Evolutionary conservation across 2,888 invertebrate genomes (phyloP), one percentile per base, ranked within the genome.

Genomic region (Oligia fasciuncula): DNA sequence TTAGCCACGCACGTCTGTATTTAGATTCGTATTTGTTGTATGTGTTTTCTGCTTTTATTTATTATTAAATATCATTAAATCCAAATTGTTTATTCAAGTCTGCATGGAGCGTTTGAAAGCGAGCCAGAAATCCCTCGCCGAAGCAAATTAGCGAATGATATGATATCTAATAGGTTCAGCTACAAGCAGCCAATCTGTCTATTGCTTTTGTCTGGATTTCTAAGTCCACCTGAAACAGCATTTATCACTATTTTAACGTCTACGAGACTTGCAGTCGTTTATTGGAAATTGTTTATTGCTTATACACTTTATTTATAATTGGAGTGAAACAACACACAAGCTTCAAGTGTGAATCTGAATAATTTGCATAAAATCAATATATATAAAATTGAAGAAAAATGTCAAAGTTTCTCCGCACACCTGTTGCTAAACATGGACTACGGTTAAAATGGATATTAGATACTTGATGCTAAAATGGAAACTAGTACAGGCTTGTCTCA

Each of bases 401-500:
- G 14, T 46, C 65, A 17, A 69, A 76, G 57, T 87, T 81, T 83
- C 78, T 66, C 76, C 72, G 54, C 66, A 68, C 70, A 75, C 73
- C 76, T 80, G 85, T 79, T 70, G 66, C 63, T 79, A 70, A 75
- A 73, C 69, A 72, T 76, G 49, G 63, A 54, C 54, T 43, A 69
- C 76, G 60, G 71, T 85, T 81, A 71, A 79, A 81, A 84, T 87
- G 76, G 69, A 85, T 77, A 87, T 89, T 83, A 89, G 88, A 77
- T 84, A 86, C 79, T 83, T 69, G 72, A 76, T 82, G 79, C 82
- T 87, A 85, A 89, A 89, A 81, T 87, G 80, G 85, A 85, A 84
- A 82, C 76, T 77, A 71, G 82, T 80, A 81, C 73, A 63, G 66
- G 68, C 73, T 76, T 79, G 88, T 78, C 69, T 80, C 68, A 81